Conservation (phyloP, 2,113 vertebrate genomes). For the Axis porcinus region DNA sequence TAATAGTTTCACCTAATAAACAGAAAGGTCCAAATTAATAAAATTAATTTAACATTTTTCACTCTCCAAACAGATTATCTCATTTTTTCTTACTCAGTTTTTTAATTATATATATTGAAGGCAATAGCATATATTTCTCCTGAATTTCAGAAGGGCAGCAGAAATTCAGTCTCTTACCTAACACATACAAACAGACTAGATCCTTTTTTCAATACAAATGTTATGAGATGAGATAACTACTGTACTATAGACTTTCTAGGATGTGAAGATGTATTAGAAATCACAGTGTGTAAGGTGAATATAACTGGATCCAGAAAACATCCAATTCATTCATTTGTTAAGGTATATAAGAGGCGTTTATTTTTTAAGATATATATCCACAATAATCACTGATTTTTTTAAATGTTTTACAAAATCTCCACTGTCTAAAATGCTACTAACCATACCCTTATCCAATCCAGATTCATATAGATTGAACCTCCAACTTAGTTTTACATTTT, state of each 20-base stretch:
- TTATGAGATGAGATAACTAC: background rate
- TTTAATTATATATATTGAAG: background rate
- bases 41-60: background rate
- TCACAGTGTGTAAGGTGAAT: background rate
- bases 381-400: slow-evolving; percentile 9
- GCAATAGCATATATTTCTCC: background rate
- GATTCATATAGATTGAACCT: slow-evolving; percentile 32
- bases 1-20: background rate
- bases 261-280: slow-evolving; percentile 14
- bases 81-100: background rate
- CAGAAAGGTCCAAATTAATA: background rate
- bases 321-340: background rate
- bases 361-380: background rate
- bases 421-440: slow-evolving; percentile 24
- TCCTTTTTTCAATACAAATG: background rate
- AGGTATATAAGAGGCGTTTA: background rate
- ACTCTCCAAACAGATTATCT: background rate
- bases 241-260: background rate
- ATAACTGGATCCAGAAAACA: slow-evolving; percentile 19
- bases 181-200: background rate
- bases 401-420: slow-evolving; percentile 14
- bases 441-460: background rate
- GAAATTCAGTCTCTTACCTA: background rate
- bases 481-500: slow-evolving; percentile 39
- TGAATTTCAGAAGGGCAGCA: background rate